Conservation (phyloP, 2,113 vertebrate species). For the Indicator maculatus region DNA sequence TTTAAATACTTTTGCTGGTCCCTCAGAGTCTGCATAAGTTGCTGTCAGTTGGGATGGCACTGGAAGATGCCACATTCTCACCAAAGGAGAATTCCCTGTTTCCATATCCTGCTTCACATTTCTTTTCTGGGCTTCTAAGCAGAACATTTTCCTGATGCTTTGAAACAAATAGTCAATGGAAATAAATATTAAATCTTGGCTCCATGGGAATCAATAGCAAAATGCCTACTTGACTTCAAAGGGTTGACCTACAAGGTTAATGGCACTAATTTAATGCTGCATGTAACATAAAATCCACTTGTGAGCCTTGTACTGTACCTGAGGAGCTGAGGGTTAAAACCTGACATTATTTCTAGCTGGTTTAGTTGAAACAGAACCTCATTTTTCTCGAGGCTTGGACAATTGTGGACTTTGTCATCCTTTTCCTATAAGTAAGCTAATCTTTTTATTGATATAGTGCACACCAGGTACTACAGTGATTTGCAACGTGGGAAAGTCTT, state of each 20-base stretch:
- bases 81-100: neutral
- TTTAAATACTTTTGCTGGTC: conserved; percentile 11
- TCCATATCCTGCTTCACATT: neutral
- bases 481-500: conserved; percentile 47
- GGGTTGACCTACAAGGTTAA: conserved; percentile 35
- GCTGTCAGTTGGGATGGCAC: neutral
- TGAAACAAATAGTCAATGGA: conserved; percentile 27
- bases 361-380: conserved; percentile 47
- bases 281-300: conserved; percentile 27
- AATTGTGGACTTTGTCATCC: conserved; percentile 54
- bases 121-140: neutral
- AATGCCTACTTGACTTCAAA: conserved; percentile 48
- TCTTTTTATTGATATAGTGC: conserved; percentile 66
- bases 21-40: neutral
- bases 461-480: conserved; percentile 39
- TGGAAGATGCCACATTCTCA: neutral
- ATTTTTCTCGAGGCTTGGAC: conserved; percentile 40
- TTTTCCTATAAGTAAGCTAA: conserved; percentile 61
- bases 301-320: neutral
- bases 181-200: conserved; percentile 44
- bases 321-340: neutral
- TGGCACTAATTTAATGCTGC: conserved; percentile 32
- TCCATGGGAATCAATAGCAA: conserved; percentile 43
- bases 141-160: conserved; percentile 11
- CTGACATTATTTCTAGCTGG: neutral